Evolutionary conservation across 2,888 invertebrate species (phyloP).

Genomic region (Liodrosophila aerea): DNA sequence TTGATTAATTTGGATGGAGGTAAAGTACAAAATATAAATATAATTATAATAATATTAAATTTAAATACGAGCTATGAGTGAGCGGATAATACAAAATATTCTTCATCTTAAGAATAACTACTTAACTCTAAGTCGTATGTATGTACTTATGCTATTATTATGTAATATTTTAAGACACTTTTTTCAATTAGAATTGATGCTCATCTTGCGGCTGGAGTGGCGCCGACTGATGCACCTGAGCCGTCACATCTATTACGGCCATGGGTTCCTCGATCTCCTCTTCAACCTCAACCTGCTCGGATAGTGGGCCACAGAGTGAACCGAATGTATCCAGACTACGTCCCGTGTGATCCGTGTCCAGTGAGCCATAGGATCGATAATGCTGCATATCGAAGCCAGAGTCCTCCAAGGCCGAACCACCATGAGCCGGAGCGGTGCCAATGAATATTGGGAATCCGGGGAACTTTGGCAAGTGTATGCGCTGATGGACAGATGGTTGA

Average conservation of each 20-base stretch:
- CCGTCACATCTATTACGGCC: constrained; percentile 26
- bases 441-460: constrained; percentile 72
- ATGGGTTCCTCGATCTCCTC: constrained; percentile 16
- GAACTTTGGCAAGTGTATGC: constrained; percentile 75
- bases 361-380: constrained; percentile 74
- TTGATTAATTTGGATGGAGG: constrained; percentile 57
- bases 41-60: too few species aligned
- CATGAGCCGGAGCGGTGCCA: constrained; percentile 63
- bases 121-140: constrained; percentile 39
- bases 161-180: constrained; percentile 57
- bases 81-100: too few species aligned
- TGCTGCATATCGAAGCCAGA: constrained; percentile 66
- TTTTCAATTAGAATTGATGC: constrained; percentile 53
- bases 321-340: constrained; percentile 76
- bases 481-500: constrained; percentile 44
- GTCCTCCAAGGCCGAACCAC: constrained; percentile 51
- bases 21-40: constrained; percentile 32
- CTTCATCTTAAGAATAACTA: constrained; percentile 46
- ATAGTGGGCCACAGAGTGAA: constrained; percentile 64
- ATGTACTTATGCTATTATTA: constrained; percentile 37
- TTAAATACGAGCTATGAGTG: too few species aligned
- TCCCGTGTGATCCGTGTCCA: constrained; percentile 72
- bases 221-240: constrained; percentile 40
- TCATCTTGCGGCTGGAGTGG: constrained; percentile 46
- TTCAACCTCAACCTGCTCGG: constrained; percentile 42